A percentile compares a stretch with the other conserved stretches of the same genome.
phyloP scores from a whole-genome alignment of 2,797 vertebrate genomes.

The Astyanax mexicanus region DNA sequence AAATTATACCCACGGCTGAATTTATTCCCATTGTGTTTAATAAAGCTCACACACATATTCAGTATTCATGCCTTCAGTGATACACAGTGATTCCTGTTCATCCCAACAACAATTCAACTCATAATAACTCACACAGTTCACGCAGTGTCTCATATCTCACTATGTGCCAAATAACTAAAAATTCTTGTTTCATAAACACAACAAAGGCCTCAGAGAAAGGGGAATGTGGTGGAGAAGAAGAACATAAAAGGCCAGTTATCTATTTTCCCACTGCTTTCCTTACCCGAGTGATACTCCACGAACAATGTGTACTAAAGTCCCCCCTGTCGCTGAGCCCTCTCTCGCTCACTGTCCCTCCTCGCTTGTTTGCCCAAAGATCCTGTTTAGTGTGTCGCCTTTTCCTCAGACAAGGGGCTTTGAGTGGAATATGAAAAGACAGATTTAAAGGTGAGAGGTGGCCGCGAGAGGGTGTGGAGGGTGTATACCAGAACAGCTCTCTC shows the following conservation, averaged over 20 bases:
- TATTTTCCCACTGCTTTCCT: constrained; percentile 44
- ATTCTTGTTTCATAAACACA: not conserved
- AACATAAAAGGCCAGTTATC: constrained; percentile 44
- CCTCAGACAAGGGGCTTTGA: constrained; percentile 98
- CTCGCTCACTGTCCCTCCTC: constrained; percentile 62
- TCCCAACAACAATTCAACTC: not conserved
- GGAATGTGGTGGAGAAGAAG: constrained; percentile 2
- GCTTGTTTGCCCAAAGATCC: constrained; percentile 96
- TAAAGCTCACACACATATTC: not conserved
- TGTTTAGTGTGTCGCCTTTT: constrained; percentile 94
- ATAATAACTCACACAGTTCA: not conserved
- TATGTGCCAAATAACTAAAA: not conserved
- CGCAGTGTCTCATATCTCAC: not conserved
- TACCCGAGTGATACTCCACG: constrained; percentile 33
- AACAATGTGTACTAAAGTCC: constrained; percentile 52
- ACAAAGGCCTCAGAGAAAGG: not conserved
- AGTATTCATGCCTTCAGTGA: not conserved
- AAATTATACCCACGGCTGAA: not conserved
- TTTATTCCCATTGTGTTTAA: not conserved
- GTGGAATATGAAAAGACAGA: constrained; percentile 99
- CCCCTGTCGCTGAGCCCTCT: constrained; percentile 18
- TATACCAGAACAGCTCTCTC: constrained; percentile 73
- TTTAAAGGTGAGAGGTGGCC: constrained; percentile 99
- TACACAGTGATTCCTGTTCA: constrained; percentile 10
- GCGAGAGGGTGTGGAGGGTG: constrained; percentile 73